Conservation (phyloP, 2,797 vertebrate genomes). For the Zalophus californianus region DNA sequence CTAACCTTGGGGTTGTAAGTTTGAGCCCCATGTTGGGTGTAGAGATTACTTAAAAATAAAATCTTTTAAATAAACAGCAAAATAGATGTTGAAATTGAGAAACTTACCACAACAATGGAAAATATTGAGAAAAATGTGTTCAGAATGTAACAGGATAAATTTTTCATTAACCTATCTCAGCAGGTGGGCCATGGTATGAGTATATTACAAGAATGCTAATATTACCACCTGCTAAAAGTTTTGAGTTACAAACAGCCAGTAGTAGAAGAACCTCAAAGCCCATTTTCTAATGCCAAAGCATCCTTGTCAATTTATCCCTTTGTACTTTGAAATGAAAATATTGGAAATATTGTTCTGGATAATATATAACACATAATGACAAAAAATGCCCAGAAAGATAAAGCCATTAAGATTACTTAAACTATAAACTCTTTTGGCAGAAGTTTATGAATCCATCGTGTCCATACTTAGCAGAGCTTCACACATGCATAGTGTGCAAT, state of each 20-base stretch:
- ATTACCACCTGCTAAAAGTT: neutral
- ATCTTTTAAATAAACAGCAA: neutral
- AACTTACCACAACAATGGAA: neutral
- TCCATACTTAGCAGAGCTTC: neutral
- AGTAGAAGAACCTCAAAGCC: neutral
- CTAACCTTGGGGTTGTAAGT: neutral
- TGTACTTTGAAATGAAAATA: constrained; percentile 2
- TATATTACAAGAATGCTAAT: neutral
- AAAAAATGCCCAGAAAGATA: neutral
- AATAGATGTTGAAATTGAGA: neutral
- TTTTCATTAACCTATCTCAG: neutral
- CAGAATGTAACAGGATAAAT: neutral
- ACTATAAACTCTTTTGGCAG: neutral
- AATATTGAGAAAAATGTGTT: neutral
- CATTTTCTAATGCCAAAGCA: neutral
- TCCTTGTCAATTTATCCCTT: neutral
- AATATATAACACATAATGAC: neutral
- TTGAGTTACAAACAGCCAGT: neutral
- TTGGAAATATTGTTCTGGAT: neutral
- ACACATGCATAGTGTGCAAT: neutral
- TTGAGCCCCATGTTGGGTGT: neutral
- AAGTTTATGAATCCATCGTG: neutral
- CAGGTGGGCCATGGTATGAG: neutral
- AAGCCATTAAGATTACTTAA: neutral
- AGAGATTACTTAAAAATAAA: neutral